Evolutionary conservation across 64 coral and sea anemone species (phyloP).

Genomic region (Platygyra sinensis): DNA sequence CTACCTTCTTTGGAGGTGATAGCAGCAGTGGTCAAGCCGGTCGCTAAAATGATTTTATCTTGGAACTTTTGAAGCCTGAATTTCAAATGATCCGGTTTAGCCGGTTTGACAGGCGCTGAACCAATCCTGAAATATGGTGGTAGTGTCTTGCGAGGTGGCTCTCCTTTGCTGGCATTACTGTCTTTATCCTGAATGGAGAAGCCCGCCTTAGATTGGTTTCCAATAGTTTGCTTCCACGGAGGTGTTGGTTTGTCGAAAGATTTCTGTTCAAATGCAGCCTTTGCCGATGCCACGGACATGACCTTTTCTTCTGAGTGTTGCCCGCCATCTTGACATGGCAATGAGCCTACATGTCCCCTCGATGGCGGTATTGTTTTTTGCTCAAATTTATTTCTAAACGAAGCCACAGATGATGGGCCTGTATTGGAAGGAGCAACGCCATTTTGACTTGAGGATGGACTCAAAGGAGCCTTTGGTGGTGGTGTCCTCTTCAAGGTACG

Average conservation of each 20-base stretch:
- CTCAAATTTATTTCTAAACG: slow-evolving; percentile 9
- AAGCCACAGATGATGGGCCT: background rate
- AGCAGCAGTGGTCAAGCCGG: background rate
- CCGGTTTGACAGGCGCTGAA: background rate
- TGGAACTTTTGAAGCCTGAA: slow-evolving; percentile 18
- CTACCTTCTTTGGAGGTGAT: slow-evolving; percentile 1
- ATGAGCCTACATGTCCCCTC: background rate
- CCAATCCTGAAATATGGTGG: background rate
- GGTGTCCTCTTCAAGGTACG: background rate
- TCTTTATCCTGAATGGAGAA: background rate
- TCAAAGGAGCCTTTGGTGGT: background rate
- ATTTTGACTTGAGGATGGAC: background rate
- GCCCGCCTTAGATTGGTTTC: background rate
- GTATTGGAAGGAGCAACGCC: background rate
- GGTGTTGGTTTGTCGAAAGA: background rate
- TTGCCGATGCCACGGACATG: background rate
- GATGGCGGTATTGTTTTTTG: background rate
- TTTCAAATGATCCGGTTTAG: slow-evolving; percentile 25
- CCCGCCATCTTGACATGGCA: background rate
- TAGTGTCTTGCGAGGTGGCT: background rate
- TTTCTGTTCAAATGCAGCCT: slow-evolving; percentile 23
- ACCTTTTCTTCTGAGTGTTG: background rate
- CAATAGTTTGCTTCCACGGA: background rate
- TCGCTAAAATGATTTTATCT: slow-evolving; percentile 8
- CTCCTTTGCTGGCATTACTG: background rate